phyloP scores from a whole-genome alignment of 1,140 invertebrate species.

The Atopsyche davidsoni region DNA sequence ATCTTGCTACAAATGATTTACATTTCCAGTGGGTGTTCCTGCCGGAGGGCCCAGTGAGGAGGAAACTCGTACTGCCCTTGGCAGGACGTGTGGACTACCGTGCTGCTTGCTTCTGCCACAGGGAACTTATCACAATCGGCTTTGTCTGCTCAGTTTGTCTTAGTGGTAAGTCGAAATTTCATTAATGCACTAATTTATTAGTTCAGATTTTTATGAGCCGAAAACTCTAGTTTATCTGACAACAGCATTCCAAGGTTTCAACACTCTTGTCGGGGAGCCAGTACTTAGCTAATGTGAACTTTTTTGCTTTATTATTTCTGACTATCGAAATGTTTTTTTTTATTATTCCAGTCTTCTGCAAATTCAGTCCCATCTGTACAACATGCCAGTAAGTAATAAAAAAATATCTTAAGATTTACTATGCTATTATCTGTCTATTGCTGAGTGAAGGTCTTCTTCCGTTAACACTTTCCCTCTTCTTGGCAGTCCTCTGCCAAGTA shows the following conservation, averaged over 20 bases:
- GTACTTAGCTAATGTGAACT: too few relatives aligned
- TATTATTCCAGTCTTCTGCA: conserved; percentile 90
- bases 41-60: conserved; percentile 72
- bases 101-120: conserved; percentile 96
- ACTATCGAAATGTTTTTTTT: too few relatives aligned
- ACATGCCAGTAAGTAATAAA: conserved; percentile 88
- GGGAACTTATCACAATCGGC: conserved; percentile 92
- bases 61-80: conserved; percentile 81
- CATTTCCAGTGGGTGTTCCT: conserved; percentile 84
- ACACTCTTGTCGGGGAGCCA: too few relatives aligned
- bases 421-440: too few relatives aligned
- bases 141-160: conserved; percentile 97
- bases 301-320: too few relatives aligned
- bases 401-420: too few relatives aligned
- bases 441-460: too few relatives aligned
- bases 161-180: conserved; percentile 75
- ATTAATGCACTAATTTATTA: conserved; percentile 1
- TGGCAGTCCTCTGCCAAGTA: too few relatives aligned
- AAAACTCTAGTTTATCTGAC: too few relatives aligned
- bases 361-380: conserved; percentile 94
- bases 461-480: too few relatives aligned
- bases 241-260: too few relatives aligned
- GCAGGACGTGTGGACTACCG: conserved; percentile 89
- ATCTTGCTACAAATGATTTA: conserved; percentile 17
- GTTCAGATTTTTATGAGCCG: too few relatives aligned